Evolutionary conservation across 2,888 invertebrate species (phyloP).

Genomic region (Caenorhabditis sp.): DNA sequence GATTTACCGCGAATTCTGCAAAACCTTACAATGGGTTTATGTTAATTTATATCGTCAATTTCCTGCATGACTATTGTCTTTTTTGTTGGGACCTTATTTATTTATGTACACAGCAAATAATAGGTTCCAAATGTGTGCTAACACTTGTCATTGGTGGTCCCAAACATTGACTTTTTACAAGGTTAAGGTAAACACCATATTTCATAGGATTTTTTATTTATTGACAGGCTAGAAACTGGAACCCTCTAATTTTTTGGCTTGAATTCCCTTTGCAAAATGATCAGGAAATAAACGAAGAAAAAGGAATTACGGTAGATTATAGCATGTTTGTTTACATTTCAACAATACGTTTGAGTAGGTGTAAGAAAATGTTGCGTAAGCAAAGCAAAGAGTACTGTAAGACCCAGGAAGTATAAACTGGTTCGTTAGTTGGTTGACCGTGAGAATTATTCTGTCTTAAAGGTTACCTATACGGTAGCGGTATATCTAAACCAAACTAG

Average conservation of each 20-base stretch:
- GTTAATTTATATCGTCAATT: slow-evolving; percentile 17
- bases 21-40: neutral
- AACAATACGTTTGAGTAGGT: neutral
- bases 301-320: neutral
- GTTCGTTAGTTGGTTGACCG: too few relatives aligned
- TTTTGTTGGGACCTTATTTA: neutral
- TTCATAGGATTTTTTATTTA: neutral
- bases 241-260: too few relatives aligned
- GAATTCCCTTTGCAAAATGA: too few relatives aligned
- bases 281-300: too few relatives aligned
- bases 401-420: too few relatives aligned
- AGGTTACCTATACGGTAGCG: too few relatives aligned
- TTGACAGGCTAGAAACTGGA: too few relatives aligned
- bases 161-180: slow-evolving; percentile 4
- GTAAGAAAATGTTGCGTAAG: slow-evolving; percentile 1
- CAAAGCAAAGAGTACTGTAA: neutral
- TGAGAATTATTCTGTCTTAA: too few relatives aligned
- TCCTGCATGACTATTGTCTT: slow-evolving; percentile 1
- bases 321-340: neutral
- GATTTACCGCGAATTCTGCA: slow-evolving; percentile 31
- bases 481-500: neutral
- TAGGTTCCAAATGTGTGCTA: slow-evolving; percentile 26
- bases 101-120: neutral
- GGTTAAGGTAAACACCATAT: slow-evolving; percentile 3
- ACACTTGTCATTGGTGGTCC: slow-evolving; percentile 27